Conservation (phyloP, 2,888 invertebrate species). For the Colostygia pectinataria region DNA sequence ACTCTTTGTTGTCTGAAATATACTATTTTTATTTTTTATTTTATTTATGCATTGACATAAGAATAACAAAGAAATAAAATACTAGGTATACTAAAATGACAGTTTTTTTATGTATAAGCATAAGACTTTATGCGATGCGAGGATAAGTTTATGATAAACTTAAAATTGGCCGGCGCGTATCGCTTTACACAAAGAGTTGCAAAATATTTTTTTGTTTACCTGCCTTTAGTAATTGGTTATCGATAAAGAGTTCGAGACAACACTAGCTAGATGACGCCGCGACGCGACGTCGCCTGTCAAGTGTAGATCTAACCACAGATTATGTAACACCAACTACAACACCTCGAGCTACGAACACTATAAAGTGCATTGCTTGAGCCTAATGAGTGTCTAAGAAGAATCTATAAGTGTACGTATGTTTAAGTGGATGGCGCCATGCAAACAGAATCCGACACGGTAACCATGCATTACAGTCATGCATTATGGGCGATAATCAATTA, state of each 20-base stretch:
- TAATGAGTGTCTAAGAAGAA: conserved; percentile 16
- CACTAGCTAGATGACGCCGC: conserved; percentile 16
- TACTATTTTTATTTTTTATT: too few relatives aligned
- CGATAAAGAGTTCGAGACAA: conserved; percentile 12
- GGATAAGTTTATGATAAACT: too few relatives aligned
- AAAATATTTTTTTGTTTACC: too few relatives aligned
- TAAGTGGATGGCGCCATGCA: conserved; percentile 20
- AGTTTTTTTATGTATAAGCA: too few relatives aligned
- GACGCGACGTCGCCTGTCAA: conserved; percentile 22
- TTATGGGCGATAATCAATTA: conserved; percentile 20
- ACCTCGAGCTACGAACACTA: conserved; percentile 14
- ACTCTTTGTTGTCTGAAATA: too few relatives aligned
- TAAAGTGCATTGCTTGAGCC: conserved; percentile 16
- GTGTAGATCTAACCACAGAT: conserved; percentile 23
- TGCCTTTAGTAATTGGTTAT: neutral
- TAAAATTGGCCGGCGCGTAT: too few relatives aligned
- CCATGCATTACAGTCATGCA: conserved; percentile 15
- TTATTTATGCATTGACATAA: too few relatives aligned
- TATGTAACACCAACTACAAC: conserved; percentile 13
- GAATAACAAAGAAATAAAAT: too few relatives aligned
- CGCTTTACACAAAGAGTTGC: too few relatives aligned
- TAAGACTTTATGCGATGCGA: too few relatives aligned
- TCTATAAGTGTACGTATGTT: conserved; percentile 7
- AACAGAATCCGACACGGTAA: conserved; percentile 17
- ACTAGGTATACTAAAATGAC: too few relatives aligned